Evolutionary conservation across 2,797 vertebrate genomes (phyloP).

Genomic region (Cichlasoma orientale): DNA sequence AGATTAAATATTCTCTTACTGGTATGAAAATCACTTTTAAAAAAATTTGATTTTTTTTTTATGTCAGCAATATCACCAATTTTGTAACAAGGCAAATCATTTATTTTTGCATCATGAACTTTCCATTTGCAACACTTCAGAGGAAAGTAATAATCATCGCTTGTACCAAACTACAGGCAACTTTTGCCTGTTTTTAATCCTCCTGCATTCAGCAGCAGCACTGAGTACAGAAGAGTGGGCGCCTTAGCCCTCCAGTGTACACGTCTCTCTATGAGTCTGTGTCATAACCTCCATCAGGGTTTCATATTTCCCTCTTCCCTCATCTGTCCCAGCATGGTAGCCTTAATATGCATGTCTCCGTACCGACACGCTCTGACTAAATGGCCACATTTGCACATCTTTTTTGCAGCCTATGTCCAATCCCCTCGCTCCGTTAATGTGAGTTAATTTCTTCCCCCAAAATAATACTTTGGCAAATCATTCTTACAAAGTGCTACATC

Average conservation of each 20-base stretch:
- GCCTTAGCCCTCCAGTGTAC: constrained; percentile 68
- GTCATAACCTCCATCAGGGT: constrained; percentile 82
- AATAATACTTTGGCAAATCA: constrained; percentile 97
- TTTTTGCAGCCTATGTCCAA: constrained; percentile 85
- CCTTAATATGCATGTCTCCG: constrained; percentile 88
- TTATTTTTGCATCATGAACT: neutral
- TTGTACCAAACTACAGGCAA: constrained; percentile 10
- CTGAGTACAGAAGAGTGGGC: constrained; percentile 43
- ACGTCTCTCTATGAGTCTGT: constrained; percentile 72
- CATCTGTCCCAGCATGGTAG: constrained; percentile 87
- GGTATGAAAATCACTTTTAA: neutral
- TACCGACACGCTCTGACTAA: constrained; percentile 86
- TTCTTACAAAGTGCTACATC: constrained; percentile 98
- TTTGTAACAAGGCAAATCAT: neutral
- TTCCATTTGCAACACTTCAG: neutral
- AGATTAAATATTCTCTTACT: neutral
- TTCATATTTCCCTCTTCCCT: constrained; percentile 85
- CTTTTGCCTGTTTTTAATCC: constrained; percentile 25
- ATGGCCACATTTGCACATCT: constrained; percentile 92
- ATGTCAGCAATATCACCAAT: neutral
- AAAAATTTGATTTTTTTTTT: neutral
- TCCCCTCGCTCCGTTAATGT: constrained; percentile 90
- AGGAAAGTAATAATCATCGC: neutral
- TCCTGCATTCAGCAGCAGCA: constrained; percentile 30
- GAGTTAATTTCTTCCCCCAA: constrained; percentile 87